phyloP scores from a whole-genome alignment of 2,797 vertebrate species.

The Dallia pectoralis region DNA sequence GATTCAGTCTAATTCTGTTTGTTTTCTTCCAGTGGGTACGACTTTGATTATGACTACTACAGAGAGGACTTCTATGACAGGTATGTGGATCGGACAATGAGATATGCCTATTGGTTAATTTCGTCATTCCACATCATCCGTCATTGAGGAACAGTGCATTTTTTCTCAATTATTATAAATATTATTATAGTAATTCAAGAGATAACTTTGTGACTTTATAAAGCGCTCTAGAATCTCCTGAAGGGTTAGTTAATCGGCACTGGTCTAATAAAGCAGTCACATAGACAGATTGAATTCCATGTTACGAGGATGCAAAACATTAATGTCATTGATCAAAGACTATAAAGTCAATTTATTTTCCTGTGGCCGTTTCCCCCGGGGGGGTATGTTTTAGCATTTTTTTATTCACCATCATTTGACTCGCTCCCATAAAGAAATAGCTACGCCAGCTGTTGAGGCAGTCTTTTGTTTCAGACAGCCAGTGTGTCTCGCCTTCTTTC shows the following conservation, averaged over 20 bases:
- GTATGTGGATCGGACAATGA: conserved; percentile 56
- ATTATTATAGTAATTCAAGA: not conserved
- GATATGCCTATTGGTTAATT: not conserved
- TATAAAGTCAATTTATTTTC: not conserved
- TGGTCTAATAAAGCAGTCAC: not conserved
- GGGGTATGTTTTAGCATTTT: not conserved
- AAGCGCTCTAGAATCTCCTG: not conserved
- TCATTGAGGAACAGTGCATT: not conserved
- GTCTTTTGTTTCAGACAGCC: conserved; percentile 22
- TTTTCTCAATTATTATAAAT: not conserved
- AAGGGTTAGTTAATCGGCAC: not conserved
- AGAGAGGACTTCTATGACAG: conserved; percentile 90
- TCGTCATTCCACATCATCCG: not conserved
- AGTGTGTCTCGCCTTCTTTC: not conserved
- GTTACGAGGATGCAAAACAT: not conserved
- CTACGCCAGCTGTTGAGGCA: conserved; percentile 22
- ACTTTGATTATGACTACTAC: conserved; percentile 90
- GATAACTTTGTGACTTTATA: not conserved
- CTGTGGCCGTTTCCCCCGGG: not conserved
- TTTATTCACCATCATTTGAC: conserved; percentile 8
- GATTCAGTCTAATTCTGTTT: not conserved
- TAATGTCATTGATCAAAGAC: conserved; percentile 8
- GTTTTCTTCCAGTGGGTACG: conserved; percentile 79
- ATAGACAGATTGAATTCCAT: not conserved
- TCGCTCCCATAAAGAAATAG: conserved; percentile 14